Evolutionary conservation across 2,113 vertebrate genomes (phyloP).

Genomic region (Python bivittatus): DNA sequence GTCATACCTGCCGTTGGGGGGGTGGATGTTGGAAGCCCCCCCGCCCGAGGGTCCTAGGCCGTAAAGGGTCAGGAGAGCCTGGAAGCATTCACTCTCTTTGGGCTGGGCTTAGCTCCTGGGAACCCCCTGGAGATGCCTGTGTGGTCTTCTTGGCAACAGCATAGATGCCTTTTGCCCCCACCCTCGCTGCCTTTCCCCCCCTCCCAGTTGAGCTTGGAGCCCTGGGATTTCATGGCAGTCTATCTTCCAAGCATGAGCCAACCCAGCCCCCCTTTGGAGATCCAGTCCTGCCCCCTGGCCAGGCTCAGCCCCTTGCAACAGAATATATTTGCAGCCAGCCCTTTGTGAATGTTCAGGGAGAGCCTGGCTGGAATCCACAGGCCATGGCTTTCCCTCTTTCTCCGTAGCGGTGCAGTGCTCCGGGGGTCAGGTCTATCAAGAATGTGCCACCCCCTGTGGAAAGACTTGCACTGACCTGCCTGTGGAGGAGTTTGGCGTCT

Average conservation of each 20-base stretch:
- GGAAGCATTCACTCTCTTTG: background rate
- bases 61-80: background rate
- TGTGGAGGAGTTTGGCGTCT: slow-evolving; percentile 60
- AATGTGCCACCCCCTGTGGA: slow-evolving; percentile 79
- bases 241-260: background rate
- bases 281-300: background rate
- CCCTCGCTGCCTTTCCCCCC: no score
- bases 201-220: no score
- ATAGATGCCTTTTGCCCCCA: background rate
- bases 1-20: background rate
- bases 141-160: background rate
- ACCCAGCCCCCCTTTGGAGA: background rate
- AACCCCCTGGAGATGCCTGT: background rate
- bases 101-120: background rate
- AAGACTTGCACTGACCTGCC: slow-evolving; percentile 74
- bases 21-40: background rate
- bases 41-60: background rate
- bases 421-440: slow-evolving; percentile 83
- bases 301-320: background rate
- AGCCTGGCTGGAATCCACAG: background rate
- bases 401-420: slow-evolving; percentile 76
- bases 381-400: fast-evolving
- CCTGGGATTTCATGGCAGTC: background rate
- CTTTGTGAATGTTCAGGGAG: no score
- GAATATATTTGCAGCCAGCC: background rate